phyloP scores from a whole-genome alignment of 2,888 invertebrate genomes.

The Amitus sp. region DNA sequence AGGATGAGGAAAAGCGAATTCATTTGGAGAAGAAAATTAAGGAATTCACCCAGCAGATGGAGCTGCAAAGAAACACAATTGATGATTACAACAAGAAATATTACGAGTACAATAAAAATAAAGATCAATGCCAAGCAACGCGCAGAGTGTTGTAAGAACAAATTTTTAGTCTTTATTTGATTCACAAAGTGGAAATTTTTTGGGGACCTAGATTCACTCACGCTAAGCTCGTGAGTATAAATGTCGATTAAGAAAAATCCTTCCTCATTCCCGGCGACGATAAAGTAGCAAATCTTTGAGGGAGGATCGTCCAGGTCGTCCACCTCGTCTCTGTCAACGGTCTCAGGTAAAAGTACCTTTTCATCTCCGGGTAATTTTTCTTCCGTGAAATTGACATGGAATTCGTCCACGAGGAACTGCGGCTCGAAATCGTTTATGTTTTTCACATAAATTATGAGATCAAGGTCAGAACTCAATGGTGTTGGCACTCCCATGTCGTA shows the following conservation, averaged over 20 bases:
- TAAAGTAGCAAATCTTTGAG: constrained; percentile 90
- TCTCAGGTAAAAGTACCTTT: constrained; percentile 77
- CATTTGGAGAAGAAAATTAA: too few relatives aligned
- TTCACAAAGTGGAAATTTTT: too few relatives aligned
- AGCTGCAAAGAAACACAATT: too few relatives aligned
- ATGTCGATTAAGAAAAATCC: constrained; percentile 78
- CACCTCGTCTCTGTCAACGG: constrained; percentile 86
- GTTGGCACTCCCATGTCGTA: constrained; percentile 90
- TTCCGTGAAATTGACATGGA: constrained; percentile 77
- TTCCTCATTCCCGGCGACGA: constrained; percentile 85
- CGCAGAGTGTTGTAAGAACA: too few relatives aligned
- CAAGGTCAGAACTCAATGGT: constrained; percentile 86
- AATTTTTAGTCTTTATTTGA: background rate
- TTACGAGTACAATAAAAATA: too few relatives aligned
- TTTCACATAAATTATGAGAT: constrained; percentile 86
- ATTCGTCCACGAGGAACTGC: constrained; percentile 80
- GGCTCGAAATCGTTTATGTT: constrained; percentile 92
- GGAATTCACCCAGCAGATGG: too few relatives aligned
- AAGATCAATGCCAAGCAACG: too few relatives aligned
- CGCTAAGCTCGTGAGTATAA: constrained; percentile 76
- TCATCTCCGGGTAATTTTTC: constrained; percentile 74
- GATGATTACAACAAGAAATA: too few relatives aligned
- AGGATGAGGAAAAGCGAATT: too few relatives aligned
- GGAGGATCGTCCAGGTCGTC: constrained; percentile 85
- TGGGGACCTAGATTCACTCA: constrained; percentile 58